Conservation (phyloP, 2,113 vertebrate genomes). For the Delphinus delphis region DNA sequence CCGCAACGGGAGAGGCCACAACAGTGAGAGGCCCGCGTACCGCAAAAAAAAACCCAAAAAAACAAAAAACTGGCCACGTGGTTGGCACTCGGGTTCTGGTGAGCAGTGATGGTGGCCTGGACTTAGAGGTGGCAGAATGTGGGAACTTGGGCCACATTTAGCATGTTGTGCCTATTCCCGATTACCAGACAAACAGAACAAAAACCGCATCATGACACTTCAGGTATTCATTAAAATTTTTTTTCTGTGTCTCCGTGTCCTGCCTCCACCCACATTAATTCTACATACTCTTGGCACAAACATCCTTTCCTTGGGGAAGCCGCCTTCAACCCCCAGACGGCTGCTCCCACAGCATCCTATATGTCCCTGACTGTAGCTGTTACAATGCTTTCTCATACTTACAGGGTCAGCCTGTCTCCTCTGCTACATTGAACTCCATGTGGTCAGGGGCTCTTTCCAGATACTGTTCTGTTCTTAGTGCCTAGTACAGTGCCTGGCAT, state of each 20-base stretch:
- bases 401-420: background rate
- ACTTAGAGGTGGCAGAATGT: background rate
- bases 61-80: background rate
- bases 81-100: background rate
- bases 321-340: background rate
- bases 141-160: too few relatives aligned
- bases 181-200: background rate
- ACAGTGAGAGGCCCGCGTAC: too few relatives aligned
- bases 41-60: too few relatives aligned
- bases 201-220: background rate
- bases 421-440: background rate
- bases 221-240: background rate
- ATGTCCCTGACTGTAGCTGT: too few relatives aligned
- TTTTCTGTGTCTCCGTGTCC: background rate
- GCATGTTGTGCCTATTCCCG: background rate
- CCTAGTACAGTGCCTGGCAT: background rate
- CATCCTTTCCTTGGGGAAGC: background rate
- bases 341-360: background rate
- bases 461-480: background rate
- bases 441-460: background rate
- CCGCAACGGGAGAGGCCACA: too few relatives aligned
- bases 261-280: background rate
- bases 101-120: background rate
- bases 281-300: background rate
- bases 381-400: background rate